Evolutionary conservation across 2,888 invertebrate genomes (phyloP).

Genomic region (Cryptus armator): DNA sequence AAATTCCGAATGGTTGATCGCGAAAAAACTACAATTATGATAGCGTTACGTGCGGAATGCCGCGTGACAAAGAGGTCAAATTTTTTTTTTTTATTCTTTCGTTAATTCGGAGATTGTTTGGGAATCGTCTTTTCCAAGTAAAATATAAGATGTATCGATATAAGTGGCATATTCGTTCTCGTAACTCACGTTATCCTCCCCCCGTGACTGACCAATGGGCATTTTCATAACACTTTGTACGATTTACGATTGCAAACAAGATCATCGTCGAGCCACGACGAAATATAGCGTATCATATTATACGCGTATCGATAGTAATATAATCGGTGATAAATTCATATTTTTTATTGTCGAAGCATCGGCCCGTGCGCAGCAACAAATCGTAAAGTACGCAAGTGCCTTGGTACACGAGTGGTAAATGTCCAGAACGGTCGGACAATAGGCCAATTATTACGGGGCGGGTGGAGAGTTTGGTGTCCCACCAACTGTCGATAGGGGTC

Average conservation of each 20-base stretch:
- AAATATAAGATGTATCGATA: not conserved
- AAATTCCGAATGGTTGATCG: not conserved
- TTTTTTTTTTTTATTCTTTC: not conserved
- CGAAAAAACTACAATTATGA: not conserved
- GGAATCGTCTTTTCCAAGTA: conserved; percentile 3
- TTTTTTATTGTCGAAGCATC: conserved; percentile 79
- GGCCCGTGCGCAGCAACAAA: conserved; percentile 80
- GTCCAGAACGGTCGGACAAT: conserved; percentile 79
- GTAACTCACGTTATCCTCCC: conserved; percentile 40
- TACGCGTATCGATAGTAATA: conserved; percentile 74
- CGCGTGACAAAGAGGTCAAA: not conserved
- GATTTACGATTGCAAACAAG: conserved; percentile 82
- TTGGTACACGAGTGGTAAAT: conserved; percentile 45
- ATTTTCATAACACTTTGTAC: conserved; percentile 69
- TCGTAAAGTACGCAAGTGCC: conserved; percentile 80
- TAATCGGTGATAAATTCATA: conserved; percentile 83
- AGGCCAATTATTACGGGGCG: conserved; percentile 80
- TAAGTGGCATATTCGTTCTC: conserved; percentile 38
- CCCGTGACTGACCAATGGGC: conserved; percentile 36
- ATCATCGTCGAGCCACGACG: conserved; percentile 20
- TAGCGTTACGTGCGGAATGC: not conserved
- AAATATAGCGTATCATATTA: conserved; percentile 44
- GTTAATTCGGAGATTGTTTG: not conserved
- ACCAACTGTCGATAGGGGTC: conserved; percentile 82
- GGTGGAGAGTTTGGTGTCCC: conserved; percentile 76